Percentiles rank a stretch among this genome's conserved stretches.
These are phyloP conservation scores for Listronotus bonariensis DNA, from an alignment of 1,140 invertebrate genomes.

Conservation along the genomic window DNA sequence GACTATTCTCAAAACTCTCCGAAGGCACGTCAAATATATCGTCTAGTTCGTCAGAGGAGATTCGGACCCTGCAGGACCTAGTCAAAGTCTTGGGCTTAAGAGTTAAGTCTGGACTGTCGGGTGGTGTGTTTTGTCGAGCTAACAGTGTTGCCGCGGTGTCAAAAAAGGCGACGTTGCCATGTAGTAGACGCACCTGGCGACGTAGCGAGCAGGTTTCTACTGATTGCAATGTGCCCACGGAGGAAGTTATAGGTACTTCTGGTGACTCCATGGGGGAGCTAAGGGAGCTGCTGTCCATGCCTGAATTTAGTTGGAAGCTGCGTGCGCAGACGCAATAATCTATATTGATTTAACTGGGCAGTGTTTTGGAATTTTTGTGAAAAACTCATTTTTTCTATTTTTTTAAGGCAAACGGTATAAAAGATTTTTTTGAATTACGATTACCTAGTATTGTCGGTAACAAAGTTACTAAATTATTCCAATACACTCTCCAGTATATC, in stretches of 20 bases:
- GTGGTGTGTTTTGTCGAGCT: constrained; percentile 26
- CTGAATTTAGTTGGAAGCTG: constrained; percentile 54
- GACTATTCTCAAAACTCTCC: neutral
- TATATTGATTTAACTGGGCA: neutral
- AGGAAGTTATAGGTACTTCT: constrained; percentile 65
- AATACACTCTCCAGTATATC: no score
- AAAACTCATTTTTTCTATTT: neutral
- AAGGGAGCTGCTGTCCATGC: constrained; percentile 60
- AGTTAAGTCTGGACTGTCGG: constrained; percentile 21
- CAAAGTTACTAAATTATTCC: no score
- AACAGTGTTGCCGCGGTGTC: constrained; percentile 23
- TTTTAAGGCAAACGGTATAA: neutral
- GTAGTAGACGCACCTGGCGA: constrained; percentile 57
- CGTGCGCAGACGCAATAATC: constrained; percentile 39
- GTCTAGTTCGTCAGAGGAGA: constrained; percentile 25
- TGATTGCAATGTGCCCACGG: constrained; percentile 65
- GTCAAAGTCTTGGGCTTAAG: constrained; percentile 28
- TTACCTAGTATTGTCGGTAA: no score
- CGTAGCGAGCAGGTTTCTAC: constrained; percentile 61
- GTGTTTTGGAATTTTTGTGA: neutral
- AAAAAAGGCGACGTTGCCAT: constrained; percentile 42
- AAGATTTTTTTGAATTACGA: no score
- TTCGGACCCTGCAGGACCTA: constrained; percentile 18
- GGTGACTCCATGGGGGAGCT: constrained; percentile 74
- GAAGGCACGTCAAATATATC: neutral